Evolutionary conservation across 2,797 vertebrate genomes (phyloP), one percentile per base, ranked within the genome.

Genomic region (Pipistrellus pygmaeus): DNA sequence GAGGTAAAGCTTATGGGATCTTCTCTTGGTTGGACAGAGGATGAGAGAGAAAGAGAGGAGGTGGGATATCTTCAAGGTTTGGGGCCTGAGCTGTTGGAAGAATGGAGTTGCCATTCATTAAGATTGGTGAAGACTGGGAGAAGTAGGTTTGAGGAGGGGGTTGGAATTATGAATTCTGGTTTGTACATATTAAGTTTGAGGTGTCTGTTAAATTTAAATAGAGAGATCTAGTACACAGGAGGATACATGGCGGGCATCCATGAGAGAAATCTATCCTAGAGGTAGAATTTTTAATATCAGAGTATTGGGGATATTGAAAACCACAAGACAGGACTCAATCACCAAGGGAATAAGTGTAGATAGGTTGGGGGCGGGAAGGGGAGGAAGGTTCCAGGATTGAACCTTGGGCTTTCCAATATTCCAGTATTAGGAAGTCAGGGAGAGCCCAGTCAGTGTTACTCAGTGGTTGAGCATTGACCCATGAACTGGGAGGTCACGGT

Each of bases 211-310:
- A 44, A 93, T 82, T 62, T 84, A 71, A 73, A 14, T 51, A 60
- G 20, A 85, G 46, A n/a, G 57, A 12, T 88, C 51, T 93, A 46
- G 38, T 81, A 25, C 13, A 35, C 30, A 17, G 30, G 53, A 84
- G 38, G n/a, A 51, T 75, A 13, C 20, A 64, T 84, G 25, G 17
- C 20, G 32, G 32, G 10, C 57, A 91, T 77, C 66, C 71, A 44
- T 71, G 72, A 27, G 38, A 69, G 15, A 81, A 64, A 32, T 94
- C 48, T 30, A 87, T 17, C 27, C 84, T 51, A 23, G 35, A 85
- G 21, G 55, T 62, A 80, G 21, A 55, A 41, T 20, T 93, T 90
- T 88, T 81, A 86, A 85, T 62, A 86, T 60, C 7, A 32, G 57
- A 85, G 18, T 82, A 13, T 3, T 32, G 23, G 8, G 18, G 27